phyloP scores from a whole-genome alignment of 2,113 vertebrate species.

The Dascyllus trimaculatus region DNA sequence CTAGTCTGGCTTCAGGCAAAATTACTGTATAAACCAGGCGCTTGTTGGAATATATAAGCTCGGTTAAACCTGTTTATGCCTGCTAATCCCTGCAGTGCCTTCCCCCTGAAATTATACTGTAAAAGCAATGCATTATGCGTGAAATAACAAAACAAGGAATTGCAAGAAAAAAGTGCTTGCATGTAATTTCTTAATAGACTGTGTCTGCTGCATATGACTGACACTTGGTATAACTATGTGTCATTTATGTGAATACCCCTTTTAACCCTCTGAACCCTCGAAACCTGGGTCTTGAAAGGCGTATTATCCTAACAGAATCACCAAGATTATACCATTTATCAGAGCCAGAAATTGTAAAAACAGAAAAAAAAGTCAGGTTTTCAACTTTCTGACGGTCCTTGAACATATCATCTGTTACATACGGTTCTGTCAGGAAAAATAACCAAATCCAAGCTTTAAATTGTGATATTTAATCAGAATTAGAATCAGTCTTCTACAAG shows the following conservation, averaged over 20 bases:
- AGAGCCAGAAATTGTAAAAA: too few species aligned
- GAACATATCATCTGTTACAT: too few species aligned
- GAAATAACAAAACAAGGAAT: neutral
- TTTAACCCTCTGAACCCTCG: neutral
- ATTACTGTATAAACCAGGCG: neutral
- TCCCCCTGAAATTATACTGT: neutral
- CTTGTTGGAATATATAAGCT: constrained; percentile 11
- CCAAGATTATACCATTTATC: too few species aligned
- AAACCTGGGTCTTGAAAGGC: too few species aligned
- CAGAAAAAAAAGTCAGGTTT: too few species aligned
- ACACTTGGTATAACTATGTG: neutral
- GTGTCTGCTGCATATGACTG: neutral
- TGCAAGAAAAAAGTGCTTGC: neutral
- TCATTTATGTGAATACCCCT: neutral
- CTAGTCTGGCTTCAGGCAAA: neutral
- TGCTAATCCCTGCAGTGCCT: constrained; percentile 10
- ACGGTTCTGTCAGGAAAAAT: too few species aligned
- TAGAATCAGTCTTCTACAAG: too few species aligned
- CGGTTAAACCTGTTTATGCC: constrained; percentile 15
- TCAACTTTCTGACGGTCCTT: too few species aligned
- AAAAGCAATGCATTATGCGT: neutral
- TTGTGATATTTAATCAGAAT: too few species aligned
- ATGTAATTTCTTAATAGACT: neutral
- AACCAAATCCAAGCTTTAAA: too few species aligned
- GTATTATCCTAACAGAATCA: too few species aligned